A percentile compares a stretch with the other conserved stretches of the same genome.
Evolutionary conservation across 2,888 invertebrate species (phyloP).

Genomic region (Oligia latruncula): DNA sequence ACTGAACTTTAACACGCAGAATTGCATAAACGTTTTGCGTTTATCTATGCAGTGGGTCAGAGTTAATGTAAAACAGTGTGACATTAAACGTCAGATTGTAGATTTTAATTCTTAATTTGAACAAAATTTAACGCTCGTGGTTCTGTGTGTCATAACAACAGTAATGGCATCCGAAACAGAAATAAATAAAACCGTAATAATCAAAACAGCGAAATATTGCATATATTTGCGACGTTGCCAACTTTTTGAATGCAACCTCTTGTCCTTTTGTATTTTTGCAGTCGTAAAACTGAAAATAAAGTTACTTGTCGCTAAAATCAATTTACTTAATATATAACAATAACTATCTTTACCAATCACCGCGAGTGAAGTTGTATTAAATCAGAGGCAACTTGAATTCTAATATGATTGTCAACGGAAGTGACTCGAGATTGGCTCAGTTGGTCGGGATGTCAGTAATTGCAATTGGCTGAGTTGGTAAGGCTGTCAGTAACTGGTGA

Average conservation of each 20-base stretch:
- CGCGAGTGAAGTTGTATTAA: constrained; percentile 11
- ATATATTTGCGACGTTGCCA: background rate
- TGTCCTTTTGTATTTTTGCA: background rate
- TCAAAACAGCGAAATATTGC: background rate
- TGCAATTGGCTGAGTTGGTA: constrained; percentile 32
- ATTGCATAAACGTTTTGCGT: no score
- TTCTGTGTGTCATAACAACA: no score
- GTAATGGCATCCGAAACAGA: background rate
- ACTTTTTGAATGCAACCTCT: background rate
- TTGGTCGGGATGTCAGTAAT: constrained; percentile 19
- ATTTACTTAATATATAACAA: background rate
- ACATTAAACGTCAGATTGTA: background rate
- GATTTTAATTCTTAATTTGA: no score
- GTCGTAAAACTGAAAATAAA: background rate
- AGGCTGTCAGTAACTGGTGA: constrained; percentile 24
- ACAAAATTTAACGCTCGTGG: no score
- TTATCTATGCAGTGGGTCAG: background rate
- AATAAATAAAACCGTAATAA: background rate
- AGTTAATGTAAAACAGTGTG: background rate
- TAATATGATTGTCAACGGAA: constrained; percentile 43
- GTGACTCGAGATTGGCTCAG: constrained; percentile 45
- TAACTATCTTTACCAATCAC: constrained; percentile 22
- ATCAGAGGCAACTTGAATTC: constrained; percentile 55
- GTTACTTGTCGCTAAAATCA: background rate
- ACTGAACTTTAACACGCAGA: no score